A percentile compares a stretch with the other conserved stretches of the same genome.
phyloP scores from a whole-genome alignment of 2,888 invertebrate species.

The Colostygia pectinataria region DNA sequence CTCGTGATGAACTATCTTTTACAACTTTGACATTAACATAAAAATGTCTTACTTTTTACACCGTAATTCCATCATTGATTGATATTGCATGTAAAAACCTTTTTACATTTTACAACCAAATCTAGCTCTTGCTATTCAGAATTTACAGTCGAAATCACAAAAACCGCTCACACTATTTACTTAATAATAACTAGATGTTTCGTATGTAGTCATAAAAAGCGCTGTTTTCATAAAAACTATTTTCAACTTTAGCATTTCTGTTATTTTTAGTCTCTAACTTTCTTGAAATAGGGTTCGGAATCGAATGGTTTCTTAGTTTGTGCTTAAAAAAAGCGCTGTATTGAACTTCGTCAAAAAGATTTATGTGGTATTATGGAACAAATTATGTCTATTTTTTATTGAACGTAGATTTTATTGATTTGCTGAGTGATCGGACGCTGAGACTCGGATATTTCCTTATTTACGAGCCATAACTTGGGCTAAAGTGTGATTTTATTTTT shows the following conservation, averaged over 20 bases:
- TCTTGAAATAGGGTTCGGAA: conserved; percentile 19
- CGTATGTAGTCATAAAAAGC: conserved; percentile 53
- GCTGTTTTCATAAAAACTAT: conserved; percentile 64
- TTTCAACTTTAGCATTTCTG: conserved; percentile 31
- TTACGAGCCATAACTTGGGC: conserved; percentile 32
- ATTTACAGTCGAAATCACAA: conserved; percentile 27
- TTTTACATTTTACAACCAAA: neutral
- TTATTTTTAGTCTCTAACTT: neutral
- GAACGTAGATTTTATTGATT: conserved; percentile 37
- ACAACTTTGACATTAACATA: conserved; percentile 41
- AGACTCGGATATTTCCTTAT: conserved; percentile 30
- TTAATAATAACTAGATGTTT: conserved; percentile 51
- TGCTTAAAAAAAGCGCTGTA: conserved; percentile 14
- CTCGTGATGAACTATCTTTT: conserved; percentile 29
- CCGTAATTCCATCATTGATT: conserved; percentile 37
- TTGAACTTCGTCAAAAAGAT: conserved; percentile 55
- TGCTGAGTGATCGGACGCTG: conserved; percentile 35
- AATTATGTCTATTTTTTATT: conserved; percentile 52
- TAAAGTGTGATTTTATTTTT: conserved; percentile 36
- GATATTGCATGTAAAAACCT: conserved; percentile 38
- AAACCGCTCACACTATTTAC: conserved; percentile 31
- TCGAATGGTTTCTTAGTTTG: conserved; percentile 3
- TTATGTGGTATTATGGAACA: conserved; percentile 50
- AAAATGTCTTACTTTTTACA: conserved; percentile 45
- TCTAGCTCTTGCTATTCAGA: neutral